These are phyloP conservation scores for Spatula clypeata DNA, from an alignment of 2,797 vertebrate genomes.

Conservation along the genomic window DNA sequence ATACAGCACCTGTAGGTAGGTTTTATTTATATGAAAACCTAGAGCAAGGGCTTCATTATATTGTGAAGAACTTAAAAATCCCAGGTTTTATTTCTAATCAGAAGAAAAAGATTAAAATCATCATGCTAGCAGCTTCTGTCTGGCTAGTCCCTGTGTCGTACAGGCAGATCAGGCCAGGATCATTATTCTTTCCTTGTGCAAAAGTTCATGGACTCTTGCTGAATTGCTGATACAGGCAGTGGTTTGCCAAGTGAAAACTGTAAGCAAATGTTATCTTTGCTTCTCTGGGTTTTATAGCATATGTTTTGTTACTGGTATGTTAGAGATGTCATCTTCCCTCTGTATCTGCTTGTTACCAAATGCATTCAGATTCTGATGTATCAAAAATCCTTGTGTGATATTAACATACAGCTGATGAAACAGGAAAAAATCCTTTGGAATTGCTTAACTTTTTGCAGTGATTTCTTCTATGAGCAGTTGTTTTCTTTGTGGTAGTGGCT, in stretches of 20 bases:
- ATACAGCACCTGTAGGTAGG: neutral
- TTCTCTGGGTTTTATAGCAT: neutral
- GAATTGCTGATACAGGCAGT: neutral
- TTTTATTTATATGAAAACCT: neutral
- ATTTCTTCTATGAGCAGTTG: neutral
- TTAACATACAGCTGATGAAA: neutral
- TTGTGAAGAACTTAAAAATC: neutral
- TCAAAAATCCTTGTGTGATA: neutral
- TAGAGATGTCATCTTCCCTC: neutral
- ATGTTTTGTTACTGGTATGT: neutral
- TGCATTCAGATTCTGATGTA: neutral
- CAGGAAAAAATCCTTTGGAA: neutral
- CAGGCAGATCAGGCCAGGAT: neutral
- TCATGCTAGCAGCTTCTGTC: neutral
- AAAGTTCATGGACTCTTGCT: neutral
- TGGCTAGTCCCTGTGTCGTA: neutral
- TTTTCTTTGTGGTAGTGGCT: neutral
- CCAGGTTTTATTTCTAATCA: neutral
- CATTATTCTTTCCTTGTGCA: neutral
- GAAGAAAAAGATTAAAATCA: neutral
- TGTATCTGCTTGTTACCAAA: neutral
- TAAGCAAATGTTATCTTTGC: constrained; percentile 16
- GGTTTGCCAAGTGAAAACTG: constrained; percentile 24
- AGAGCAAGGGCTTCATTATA: neutral
- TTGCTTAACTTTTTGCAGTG: neutral